These are phyloP conservation scores for Zalophus californianus DNA, from an alignment of 2,797 vertebrate genomes.

Conservation along the genomic window DNA sequence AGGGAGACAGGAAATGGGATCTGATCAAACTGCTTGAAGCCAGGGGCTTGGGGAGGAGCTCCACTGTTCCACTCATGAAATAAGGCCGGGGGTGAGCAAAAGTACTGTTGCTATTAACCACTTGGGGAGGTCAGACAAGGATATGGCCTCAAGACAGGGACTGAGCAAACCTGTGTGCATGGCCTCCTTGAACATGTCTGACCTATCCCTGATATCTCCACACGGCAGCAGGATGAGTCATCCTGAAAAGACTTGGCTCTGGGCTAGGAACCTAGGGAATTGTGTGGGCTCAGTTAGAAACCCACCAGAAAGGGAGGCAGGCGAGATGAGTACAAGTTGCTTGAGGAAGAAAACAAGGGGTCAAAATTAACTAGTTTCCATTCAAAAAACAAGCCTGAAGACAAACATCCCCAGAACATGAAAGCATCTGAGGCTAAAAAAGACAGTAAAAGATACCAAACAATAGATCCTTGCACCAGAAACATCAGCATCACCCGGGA, in stretches of 20 bases:
- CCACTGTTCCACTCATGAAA: neutral
- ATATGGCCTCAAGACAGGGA: neutral
- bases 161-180: neutral
- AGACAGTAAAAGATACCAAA: neutral
- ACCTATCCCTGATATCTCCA: neutral
- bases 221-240: too few species aligned
- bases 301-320: neutral
- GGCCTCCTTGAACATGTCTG: neutral
- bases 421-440: neutral
- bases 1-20: neutral
- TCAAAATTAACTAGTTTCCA: neutral
- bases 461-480: neutral
- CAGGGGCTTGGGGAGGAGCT: neutral
- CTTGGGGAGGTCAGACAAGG: neutral
- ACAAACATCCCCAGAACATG: neutral
- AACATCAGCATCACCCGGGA: neutral
- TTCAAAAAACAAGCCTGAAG: neutral
- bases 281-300: neutral
- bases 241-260: neutral
- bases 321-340: rapidly evolving
- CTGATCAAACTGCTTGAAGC: neutral
- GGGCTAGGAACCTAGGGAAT: neutral
- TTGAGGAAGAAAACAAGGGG: neutral
- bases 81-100: neutral
- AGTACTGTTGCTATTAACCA: neutral